Evolutionary conservation across 2,113 vertebrate genomes (phyloP).

Genomic region (Cathartes aura): DNA sequence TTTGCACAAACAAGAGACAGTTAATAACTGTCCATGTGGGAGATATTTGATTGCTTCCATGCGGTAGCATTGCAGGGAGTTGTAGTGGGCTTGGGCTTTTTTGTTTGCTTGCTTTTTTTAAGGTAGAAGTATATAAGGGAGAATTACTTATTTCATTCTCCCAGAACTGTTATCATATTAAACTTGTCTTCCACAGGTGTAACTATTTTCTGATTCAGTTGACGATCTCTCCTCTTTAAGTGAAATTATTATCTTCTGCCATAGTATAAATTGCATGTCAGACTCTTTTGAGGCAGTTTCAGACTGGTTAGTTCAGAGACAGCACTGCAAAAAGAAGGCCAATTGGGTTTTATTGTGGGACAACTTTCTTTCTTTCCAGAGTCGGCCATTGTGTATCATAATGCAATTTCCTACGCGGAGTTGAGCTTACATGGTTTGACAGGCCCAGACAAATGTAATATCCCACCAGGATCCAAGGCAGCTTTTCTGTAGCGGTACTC

Average conservation of each 20-base stretch:
- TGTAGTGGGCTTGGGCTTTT: background rate
- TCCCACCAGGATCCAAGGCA: background rate
- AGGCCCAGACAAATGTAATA: background rate
- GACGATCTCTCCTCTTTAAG: constrained; percentile 33
- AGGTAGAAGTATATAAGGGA: background rate
- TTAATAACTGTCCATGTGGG: constrained; percentile 36
- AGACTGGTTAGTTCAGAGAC: constrained; percentile 64
- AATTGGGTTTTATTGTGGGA: background rate
- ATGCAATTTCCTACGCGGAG: background rate
- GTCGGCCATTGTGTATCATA: background rate
- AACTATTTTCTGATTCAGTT: constrained; percentile 44
- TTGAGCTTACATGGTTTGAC: background rate
- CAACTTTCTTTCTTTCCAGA: background rate
- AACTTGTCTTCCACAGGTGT: background rate
- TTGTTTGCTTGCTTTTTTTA: background rate
- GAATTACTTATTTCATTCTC: constrained; percentile 15
- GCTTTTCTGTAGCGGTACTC: background rate
- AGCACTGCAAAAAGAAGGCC: background rate
- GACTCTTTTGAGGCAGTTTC: constrained; percentile 56
- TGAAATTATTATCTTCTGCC: constrained; percentile 53
- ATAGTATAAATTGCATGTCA: constrained; percentile 56
- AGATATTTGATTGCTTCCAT: constrained; percentile 46
- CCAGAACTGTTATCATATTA: constrained; percentile 20
- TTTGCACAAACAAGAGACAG: constrained; percentile 31
- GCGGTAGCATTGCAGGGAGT: background rate